Evolutionary conservation across 92 coral and sea anemone species (phyloP).

Genomic region (Paragorgia papillata): DNA sequence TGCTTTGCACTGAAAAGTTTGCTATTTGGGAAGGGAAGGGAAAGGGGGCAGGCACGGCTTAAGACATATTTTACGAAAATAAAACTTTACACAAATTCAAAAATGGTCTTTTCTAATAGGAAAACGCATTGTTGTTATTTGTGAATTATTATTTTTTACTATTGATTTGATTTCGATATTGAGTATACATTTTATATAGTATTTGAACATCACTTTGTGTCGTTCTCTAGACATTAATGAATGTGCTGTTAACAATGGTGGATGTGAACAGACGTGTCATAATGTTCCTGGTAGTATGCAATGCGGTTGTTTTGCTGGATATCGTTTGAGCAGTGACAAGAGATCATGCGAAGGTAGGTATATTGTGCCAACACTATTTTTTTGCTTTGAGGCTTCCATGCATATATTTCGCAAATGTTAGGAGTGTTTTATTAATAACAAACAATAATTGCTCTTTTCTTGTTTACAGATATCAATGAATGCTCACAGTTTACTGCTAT

Average conservation of each 20-base stretch:
- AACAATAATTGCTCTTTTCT: neutral
- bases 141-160: neutral
- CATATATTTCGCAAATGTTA: too few species aligned
- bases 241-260: constrained; percentile 34
- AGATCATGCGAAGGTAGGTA: constrained; percentile 30
- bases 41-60: too few species aligned
- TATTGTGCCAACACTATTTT: too few species aligned
- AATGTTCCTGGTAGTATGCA: constrained; percentile 41
- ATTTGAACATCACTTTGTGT: neutral
- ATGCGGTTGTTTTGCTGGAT: constrained; percentile 19
- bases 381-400: too few species aligned
- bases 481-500: constrained; percentile 77
- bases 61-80: too few species aligned
- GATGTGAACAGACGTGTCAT: constrained; percentile 37
- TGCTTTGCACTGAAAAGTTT: too few species aligned
- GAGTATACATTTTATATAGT: too few species aligned
- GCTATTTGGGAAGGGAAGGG: too few species aligned
- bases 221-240: constrained; percentile 20
- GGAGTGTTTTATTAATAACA: neutral
- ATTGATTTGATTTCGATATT: too few species aligned
- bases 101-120: too few species aligned
- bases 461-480: constrained; percentile 79
- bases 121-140: neutral
- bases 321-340: constrained; percentile 19
- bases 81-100: too few species aligned